Base-by-base conservation (phyloP, 2,113 vertebrate genomes). In the Boulengerochromis microlepis region DNA sequence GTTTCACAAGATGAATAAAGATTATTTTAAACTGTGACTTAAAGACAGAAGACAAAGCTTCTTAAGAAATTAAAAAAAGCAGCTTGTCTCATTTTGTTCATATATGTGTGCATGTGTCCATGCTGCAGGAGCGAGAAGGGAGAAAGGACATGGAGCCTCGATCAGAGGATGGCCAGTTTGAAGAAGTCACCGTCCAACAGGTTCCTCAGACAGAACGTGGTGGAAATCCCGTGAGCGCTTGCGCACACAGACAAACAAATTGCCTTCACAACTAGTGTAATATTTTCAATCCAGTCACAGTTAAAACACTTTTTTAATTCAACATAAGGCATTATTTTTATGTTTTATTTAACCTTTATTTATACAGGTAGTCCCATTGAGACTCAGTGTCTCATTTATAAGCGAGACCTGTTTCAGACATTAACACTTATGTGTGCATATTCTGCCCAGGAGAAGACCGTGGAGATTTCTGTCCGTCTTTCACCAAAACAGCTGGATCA, bases 111-210 rank as follows among this genome's bases (percentile, higher is more conserved):
- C 22, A 26, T 61, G 54, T 82, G 10, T 29, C 7, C 24, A 6
- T 19, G 42, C 33, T 35, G 50, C 91, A 96, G 96, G 96, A 97
- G 45, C 96, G 84, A 74, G 92, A 95, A 50, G 93, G 84, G 5
- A 94, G 57, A 83, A 96, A 96, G 57, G 91, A 90, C 81, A 90
- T 94, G 89, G 93, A 94, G 90, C 86, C 94, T 24, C 89, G 90
- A 61, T 95, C 94, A 5, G 93, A 95, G 47, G 91, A 95, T 2
- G 89, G 87, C 22, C 95, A 92, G 78, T 87, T 93, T 81, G 91
- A 95, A 22, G 93, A 95, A 6, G 81, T 88, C 47, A 88, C 86
- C 16, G 45, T 87, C 31, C 88, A 91, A 81, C 91, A 93, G 40
- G 74, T 88, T 83, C 82, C 90, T 69, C 87, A 45, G 40, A 71